Evolutionary conservation across 2,113 vertebrate species (phyloP).

Genomic region (Eulemur macaco): DNA sequence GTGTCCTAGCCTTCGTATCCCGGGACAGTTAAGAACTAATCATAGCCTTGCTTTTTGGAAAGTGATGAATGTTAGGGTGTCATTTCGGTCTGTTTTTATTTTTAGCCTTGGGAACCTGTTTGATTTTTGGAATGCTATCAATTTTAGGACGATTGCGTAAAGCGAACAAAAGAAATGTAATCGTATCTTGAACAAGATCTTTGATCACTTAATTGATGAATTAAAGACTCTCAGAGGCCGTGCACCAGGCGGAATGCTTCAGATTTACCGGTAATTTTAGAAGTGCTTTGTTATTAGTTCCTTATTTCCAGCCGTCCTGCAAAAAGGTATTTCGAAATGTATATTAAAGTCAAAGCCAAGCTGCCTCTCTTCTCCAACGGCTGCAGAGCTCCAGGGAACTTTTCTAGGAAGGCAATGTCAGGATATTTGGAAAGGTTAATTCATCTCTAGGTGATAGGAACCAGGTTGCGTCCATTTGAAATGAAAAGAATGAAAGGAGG

Average conservation of each 20-base stretch:
- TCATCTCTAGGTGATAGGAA: conserved; percentile 79
- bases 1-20: background rate
- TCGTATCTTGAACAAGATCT: conserved; percentile 73
- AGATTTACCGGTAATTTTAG: conserved; percentile 78
- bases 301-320: conserved; percentile 72
- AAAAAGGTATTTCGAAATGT: conserved; percentile 78
- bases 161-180: conserved; percentile 75
- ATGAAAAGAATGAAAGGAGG: conserved; percentile 47
- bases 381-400: conserved; percentile 74
- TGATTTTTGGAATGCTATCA: conserved; percentile 73
- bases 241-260: conserved; percentile 72
- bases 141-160: conserved; percentile 69
- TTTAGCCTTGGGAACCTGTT: conserved; percentile 47
- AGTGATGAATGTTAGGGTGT: conserved; percentile 53
- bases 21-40: background rate
- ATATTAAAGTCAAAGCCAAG: conserved; percentile 72
- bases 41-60: background rate
- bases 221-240: conserved; percentile 73
- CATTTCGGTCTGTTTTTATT: conserved; percentile 56
- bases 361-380: conserved; percentile 60
- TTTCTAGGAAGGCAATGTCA: conserved; percentile 69
- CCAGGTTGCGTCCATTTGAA: conserved; percentile 71
- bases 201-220: conserved; percentile 81
- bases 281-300: conserved; percentile 74
- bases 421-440: conserved; percentile 79